Evolutionary conservation across 2,888 invertebrate genomes (phyloP).

Genomic region (Malacosoma neustria): DNA sequence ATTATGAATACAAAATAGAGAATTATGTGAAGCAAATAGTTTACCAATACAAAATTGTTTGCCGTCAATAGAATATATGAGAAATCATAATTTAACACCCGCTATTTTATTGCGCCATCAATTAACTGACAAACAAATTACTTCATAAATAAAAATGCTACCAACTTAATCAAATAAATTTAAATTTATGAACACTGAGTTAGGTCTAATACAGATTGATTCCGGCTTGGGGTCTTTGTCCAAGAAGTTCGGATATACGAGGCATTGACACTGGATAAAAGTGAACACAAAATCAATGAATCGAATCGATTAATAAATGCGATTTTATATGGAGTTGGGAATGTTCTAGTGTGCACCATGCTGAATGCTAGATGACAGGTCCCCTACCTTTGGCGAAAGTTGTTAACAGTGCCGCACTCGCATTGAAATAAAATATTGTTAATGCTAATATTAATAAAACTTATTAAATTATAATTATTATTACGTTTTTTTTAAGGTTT

Average conservation of each 20-base stretch:
- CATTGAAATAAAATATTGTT: constrained; percentile 9
- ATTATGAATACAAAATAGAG: too few relatives aligned
- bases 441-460: too few relatives aligned
- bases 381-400: constrained; percentile 15
- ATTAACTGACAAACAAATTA: not conserved
- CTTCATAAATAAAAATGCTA: not conserved
- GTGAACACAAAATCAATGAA: not conserved
- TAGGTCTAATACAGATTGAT: not conserved
- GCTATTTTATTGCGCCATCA: not conserved
- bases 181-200: not conserved
- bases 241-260: not conserved
- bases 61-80: not conserved
- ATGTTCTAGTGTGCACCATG: not conserved
- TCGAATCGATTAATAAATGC: not conserved
- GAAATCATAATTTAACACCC: not conserved
- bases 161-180: not conserved
- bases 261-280: not conserved
- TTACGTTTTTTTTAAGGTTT: too few relatives aligned
- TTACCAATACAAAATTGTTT: not conserved
- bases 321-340: not conserved
- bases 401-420: constrained; percentile 15
- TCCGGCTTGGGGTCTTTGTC: not conserved
- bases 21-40: too few relatives aligned
- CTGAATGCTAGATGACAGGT: not conserved
- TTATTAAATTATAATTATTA: too few relatives aligned